A percentile compares a stretch with the other conserved stretches of the same genome.
These are phyloP conservation scores for Sebastes oblongus DNA, from an alignment of 2,797 vertebrate genomes.

Conservation along the genomic window DNA sequence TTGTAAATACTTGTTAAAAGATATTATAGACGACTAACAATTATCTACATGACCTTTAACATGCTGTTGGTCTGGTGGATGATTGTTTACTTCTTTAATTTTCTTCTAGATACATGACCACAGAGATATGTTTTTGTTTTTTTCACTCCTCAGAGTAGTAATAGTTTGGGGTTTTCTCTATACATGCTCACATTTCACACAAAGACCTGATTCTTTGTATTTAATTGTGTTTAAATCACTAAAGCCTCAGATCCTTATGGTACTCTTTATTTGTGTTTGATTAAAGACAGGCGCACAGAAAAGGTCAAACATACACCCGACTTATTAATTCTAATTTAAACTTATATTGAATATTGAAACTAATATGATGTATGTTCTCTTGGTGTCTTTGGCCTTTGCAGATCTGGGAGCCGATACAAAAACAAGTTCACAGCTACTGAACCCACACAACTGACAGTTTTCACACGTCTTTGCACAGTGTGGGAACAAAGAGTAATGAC, in stretches of 20 bases:
- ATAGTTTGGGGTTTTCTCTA: not conserved
- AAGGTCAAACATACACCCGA: not conserved
- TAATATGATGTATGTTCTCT: too few species aligned
- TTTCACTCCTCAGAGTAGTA: not conserved
- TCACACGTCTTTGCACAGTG: not conserved
- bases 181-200: not conserved
- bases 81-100: not conserved
- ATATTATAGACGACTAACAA: not conserved
- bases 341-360: not conserved
- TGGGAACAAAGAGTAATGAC: constrained; percentile 22
- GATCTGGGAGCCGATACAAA: not conserved
- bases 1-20: not conserved
- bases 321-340: not conserved
- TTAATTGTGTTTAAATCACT: not conserved
- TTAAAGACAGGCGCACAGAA: not conserved
- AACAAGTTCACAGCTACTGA: constrained; percentile 3
- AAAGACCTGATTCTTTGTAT: not conserved
- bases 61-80: not conserved
- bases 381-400: not conserved
- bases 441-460: constrained; percentile 33
- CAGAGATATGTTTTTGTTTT: not conserved
- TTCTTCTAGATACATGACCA: not conserved
- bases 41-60: not conserved
- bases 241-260: not conserved
- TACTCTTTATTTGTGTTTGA: not conserved